A percentile compares a stretch with the other conserved stretches of the same genome.
phyloP scores from a whole-genome alignment of 2,797 vertebrate genomes.

The Rhabdomys pumilio region DNA sequence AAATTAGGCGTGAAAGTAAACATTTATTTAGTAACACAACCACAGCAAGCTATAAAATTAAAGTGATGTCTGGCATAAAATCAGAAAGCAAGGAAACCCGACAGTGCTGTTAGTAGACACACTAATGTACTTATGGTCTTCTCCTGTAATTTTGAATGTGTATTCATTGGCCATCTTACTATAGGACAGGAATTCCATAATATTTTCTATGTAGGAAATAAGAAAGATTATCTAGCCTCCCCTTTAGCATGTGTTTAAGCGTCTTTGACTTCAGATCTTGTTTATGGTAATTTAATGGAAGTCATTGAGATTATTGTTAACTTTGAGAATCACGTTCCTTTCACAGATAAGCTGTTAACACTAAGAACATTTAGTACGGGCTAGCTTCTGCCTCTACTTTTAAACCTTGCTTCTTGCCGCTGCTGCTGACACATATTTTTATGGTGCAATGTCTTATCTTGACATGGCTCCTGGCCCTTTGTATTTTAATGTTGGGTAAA shows the following conservation, averaged over 20 bases:
- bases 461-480: neutral
- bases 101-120: neutral
- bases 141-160: neutral
- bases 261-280: conserved; percentile 28
- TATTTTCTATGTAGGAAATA: conserved; percentile 30
- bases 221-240: neutral
- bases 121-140: neutral
- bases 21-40: conserved; percentile 61
- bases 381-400: neutral
- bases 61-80: neutral
- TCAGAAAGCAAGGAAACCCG: conserved; percentile 15
- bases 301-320: conserved; percentile 41
- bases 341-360: conserved; percentile 20
- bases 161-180: neutral
- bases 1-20: conserved; percentile 37
- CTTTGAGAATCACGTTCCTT: neutral
- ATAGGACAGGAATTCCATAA: neutral
- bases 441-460: neutral
- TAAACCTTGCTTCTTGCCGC: neutral
- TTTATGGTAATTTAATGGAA: conserved; percentile 19
- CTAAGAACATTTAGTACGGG: neutral
- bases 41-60: neutral
- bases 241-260: neutral
- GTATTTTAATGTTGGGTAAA: neutral
- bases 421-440: neutral